A percentile compares a stretch with the other conserved stretches of the same genome.
Evolutionary conservation across 2,888 invertebrate species (phyloP).

Genomic region (Nasonovia ribisnigri): DNA sequence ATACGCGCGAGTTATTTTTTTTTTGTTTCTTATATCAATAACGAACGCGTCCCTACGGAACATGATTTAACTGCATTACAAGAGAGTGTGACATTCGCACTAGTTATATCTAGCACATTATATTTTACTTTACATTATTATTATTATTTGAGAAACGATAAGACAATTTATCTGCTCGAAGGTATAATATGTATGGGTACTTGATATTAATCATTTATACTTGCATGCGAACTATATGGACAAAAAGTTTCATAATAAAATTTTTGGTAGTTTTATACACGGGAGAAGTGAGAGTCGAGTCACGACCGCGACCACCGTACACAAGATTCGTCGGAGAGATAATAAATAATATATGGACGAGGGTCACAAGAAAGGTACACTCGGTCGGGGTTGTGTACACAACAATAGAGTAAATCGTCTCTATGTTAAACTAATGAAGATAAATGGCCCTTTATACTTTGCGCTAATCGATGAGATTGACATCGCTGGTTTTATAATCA

Average conservation of each 20-base stretch:
- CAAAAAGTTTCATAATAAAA: constrained; percentile 39
- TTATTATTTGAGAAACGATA: constrained; percentile 13
- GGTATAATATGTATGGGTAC: not conserved
- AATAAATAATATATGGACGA: not conserved
- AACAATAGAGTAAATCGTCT: not conserved
- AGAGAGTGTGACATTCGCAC: not conserved
- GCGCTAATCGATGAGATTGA: not conserved
- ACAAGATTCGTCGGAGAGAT: not conserved
- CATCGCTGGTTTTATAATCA: not conserved
- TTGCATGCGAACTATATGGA: not conserved
- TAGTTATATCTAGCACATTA: not conserved
- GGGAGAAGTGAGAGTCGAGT: constrained; percentile 39
- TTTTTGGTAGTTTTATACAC: constrained; percentile 31
- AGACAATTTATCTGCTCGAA: not conserved
- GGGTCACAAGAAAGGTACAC: not conserved
- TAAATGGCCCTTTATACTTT: not conserved
- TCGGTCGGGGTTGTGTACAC: not conserved
- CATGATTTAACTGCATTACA: not conserved
- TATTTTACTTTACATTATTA: constrained; percentile 1
- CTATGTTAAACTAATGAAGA: not conserved
- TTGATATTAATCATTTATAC: not conserved
- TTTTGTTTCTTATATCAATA: not conserved
- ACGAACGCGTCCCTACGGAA: not conserved
- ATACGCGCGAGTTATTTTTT: not conserved
- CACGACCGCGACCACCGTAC: constrained; percentile 31